phyloP scores from a whole-genome alignment of 2,113 vertebrate species.

The Tinamus guttatus region DNA sequence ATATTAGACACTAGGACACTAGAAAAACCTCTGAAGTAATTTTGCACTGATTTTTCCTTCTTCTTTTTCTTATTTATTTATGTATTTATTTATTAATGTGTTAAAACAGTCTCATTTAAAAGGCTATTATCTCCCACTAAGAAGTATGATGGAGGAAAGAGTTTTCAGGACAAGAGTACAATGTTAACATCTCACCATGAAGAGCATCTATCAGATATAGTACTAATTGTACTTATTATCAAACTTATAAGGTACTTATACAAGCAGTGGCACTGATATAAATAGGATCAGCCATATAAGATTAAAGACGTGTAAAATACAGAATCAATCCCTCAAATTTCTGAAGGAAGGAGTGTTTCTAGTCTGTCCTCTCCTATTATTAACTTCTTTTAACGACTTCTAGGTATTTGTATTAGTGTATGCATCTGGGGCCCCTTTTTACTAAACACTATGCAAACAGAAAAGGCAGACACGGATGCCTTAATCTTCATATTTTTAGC shows the following conservation, averaged over 20 bases:
- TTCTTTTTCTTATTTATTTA: background rate
- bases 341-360: background rate
- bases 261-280: background rate
- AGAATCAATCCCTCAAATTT: background rate
- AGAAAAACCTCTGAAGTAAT: background rate
- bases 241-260: background rate
- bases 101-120: background rate
- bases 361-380: background rate
- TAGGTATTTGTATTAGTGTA: background rate
- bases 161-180: background rate
- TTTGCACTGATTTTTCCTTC: background rate
- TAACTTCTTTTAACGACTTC: background rate
- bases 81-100: background rate
- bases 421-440: background rate
- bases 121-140: background rate
- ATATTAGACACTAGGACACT: background rate
- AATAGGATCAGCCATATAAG: background rate
- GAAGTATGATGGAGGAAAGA: background rate
- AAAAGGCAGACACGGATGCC: background rate
- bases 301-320: background rate
- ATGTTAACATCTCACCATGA: background rate
- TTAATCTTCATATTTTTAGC: background rate
- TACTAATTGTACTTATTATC: background rate
- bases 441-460: background rate
- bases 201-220: background rate